phyloP scores from a whole-genome alignment of 1,140 invertebrate species.

The Ganaspis sp. region DNA sequence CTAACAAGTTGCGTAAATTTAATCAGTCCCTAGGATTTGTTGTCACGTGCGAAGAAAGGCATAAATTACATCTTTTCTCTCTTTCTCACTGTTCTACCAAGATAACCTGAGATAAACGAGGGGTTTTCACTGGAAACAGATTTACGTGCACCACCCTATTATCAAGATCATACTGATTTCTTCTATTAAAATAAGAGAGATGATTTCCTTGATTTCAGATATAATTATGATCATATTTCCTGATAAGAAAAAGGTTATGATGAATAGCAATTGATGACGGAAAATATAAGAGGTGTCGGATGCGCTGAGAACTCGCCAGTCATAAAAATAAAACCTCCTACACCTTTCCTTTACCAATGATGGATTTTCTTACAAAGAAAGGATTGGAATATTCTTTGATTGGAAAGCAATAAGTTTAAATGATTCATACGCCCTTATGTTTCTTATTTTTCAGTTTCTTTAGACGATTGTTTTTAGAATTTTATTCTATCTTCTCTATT shows the following conservation, averaged over 20 bases:
- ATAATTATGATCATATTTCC: constrained; percentile 22
- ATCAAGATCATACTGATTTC: constrained; percentile 1
- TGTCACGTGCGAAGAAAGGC: constrained; percentile 22
- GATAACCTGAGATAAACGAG: constrained; percentile 24
- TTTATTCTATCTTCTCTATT: not conserved
- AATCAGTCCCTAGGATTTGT: constrained; percentile 17
- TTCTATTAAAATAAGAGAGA: constrained; percentile 4
- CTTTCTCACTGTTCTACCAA: not conserved
- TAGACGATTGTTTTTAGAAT: not conserved
- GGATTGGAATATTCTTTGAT: not conserved
- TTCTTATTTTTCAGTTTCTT: not conserved
- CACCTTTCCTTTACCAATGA: constrained; percentile 4
- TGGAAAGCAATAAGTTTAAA: constrained; percentile 15
- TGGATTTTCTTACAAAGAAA: constrained; percentile 1
- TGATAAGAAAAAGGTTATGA: not conserved
- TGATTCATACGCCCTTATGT: constrained; percentile 29
- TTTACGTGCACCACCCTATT: not conserved
- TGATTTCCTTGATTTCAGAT: constrained; percentile 20
- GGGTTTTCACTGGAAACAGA: constrained; percentile 2
- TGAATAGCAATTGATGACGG: not conserved
- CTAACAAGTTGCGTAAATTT: not conserved
- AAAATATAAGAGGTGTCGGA: constrained; percentile 6
- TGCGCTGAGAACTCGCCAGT: constrained; percentile 5
- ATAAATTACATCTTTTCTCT: constrained; percentile 16
- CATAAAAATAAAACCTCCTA: constrained; percentile 13